These are phyloP conservation scores for Xenopus petersii DNA, from an alignment of 2,797 vertebrate genomes.

Conservation along the genomic window DNA sequence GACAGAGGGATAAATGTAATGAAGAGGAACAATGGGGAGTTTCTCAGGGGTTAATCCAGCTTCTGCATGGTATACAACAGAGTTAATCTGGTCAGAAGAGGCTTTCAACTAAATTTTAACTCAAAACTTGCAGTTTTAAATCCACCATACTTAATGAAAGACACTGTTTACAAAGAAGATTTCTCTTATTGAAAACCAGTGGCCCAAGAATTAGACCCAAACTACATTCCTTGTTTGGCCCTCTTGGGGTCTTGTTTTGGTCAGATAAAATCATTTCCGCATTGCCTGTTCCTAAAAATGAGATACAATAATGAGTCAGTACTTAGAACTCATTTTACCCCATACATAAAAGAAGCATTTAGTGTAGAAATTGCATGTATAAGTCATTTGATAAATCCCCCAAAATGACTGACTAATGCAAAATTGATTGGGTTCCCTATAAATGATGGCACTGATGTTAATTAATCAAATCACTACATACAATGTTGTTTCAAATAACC, in stretches of 20 bases:
- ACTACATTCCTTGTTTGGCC: slow-evolving; percentile 61
- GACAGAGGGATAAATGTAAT: slow-evolving; percentile 67
- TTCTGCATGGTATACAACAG: slow-evolving; percentile 59
- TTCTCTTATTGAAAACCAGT: slow-evolving; percentile 58
- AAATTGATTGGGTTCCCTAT: no score
- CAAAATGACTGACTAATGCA: no score
- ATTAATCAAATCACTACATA: no score
- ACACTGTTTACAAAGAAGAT: slow-evolving; percentile 68
- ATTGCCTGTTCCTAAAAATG: slow-evolving; percentile 57
- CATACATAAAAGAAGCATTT: slow-evolving; percentile 40
- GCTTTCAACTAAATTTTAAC: slow-evolving; percentile 59
- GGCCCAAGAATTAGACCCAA: slow-evolving; percentile 61
- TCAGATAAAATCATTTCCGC: slow-evolving; percentile 55
- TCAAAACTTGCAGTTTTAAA: slow-evolving; percentile 71
- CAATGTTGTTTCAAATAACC: no score
- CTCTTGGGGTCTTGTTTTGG: slow-evolving; percentile 56
- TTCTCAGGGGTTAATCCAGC: slow-evolving; percentile 66
- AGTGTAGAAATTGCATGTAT: not conserved
- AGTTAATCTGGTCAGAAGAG: slow-evolving; percentile 65
- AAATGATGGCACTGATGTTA: no score
- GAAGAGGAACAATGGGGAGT: slow-evolving; percentile 65
- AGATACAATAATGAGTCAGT: slow-evolving; percentile 46
- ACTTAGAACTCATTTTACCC: slow-evolving; percentile 50
- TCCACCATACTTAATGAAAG: slow-evolving; percentile 62
- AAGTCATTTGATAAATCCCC: no score